phyloP scores from a whole-genome alignment of 2,888 invertebrate species.

The Cantharis rustica region DNA sequence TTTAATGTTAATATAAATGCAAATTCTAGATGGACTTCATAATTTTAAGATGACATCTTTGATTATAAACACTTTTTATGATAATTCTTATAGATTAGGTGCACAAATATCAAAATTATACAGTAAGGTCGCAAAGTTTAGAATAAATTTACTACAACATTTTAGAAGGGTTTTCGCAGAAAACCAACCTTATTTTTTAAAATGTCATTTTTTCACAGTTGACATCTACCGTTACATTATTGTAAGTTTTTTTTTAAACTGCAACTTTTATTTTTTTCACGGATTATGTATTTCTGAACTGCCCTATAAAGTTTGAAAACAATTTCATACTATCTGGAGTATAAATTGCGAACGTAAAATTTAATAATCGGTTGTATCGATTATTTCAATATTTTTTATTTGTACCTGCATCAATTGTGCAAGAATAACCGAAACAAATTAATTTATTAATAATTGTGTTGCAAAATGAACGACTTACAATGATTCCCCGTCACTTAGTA shows the following conservation, averaged over 20 bases:
- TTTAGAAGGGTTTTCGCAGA: too few relatives aligned
- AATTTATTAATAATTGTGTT: slow-evolving; percentile 11
- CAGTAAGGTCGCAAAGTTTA: too few relatives aligned
- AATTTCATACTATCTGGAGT: too few relatives aligned
- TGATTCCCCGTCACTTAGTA: background rate
- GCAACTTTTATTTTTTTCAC: too few relatives aligned
- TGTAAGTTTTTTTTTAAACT: too few relatives aligned
- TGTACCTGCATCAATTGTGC: slow-evolving; percentile 1
- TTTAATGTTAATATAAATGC: background rate
- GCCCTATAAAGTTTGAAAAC: too few relatives aligned
- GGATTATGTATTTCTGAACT: too few relatives aligned
- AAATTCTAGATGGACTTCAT: background rate
- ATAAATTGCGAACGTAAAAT: background rate
- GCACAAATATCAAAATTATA: too few relatives aligned
- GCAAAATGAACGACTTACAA: slow-evolving; percentile 7
- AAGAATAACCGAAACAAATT: slow-evolving; percentile 21
- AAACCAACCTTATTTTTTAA: too few relatives aligned
- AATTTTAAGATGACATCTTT: background rate
- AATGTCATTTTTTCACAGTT: too few relatives aligned
- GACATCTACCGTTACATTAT: too few relatives aligned
- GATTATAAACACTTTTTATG: background rate
- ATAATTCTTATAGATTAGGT: background rate
- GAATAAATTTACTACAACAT: too few relatives aligned
- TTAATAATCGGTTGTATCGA: background rate
- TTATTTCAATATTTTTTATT: background rate